phyloP scores from a whole-genome alignment of 2,797 vertebrate genomes.

The Aldrovandia affinis region DNA sequence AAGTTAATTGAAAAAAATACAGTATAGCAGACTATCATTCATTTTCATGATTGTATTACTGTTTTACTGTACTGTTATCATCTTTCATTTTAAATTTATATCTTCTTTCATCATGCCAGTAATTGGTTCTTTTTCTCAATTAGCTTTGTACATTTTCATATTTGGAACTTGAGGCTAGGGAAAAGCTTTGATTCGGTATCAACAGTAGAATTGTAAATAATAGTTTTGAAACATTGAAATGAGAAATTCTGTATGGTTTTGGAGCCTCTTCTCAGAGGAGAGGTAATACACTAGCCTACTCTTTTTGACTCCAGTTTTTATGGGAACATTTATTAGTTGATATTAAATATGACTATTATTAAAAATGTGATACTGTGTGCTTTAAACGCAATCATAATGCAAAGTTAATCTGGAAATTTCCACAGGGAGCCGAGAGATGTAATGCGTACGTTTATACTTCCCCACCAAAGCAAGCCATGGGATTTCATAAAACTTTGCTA shows the following conservation, averaged over 20 bases:
- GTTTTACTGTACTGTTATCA: not conserved
- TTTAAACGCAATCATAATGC: constrained; percentile 34
- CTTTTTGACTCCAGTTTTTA: constrained; percentile 18
- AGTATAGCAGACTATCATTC: constrained; percentile 4
- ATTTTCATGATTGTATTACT: constrained; percentile 6
- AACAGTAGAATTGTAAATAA: constrained; percentile 17
- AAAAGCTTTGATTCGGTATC: constrained; percentile 17
- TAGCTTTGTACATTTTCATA: constrained; percentile 11
- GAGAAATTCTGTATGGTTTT: constrained; percentile 7
- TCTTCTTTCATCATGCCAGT: constrained; percentile 9
- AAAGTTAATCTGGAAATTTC: constrained; percentile 44
- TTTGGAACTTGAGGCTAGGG: constrained; percentile 1
- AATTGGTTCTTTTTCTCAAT: constrained; percentile 14
- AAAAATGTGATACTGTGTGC: constrained; percentile 30
- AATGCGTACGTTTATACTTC: constrained; percentile 17
- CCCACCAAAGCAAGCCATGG: constrained; percentile 52
- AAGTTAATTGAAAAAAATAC: constrained; percentile 3
- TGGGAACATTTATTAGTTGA: constrained; percentile 31
- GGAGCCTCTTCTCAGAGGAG: constrained; percentile 15
- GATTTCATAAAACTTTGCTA: constrained; percentile 64
- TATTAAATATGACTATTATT: constrained; percentile 33
- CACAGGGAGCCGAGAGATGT: constrained; percentile 31
- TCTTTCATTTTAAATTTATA: constrained; percentile 9
- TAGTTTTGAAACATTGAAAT: constrained; percentile 17
- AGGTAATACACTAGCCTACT: not conserved